Conservation (phyloP, 2,113 vertebrate species). For the Trinectes maculatus region DNA sequence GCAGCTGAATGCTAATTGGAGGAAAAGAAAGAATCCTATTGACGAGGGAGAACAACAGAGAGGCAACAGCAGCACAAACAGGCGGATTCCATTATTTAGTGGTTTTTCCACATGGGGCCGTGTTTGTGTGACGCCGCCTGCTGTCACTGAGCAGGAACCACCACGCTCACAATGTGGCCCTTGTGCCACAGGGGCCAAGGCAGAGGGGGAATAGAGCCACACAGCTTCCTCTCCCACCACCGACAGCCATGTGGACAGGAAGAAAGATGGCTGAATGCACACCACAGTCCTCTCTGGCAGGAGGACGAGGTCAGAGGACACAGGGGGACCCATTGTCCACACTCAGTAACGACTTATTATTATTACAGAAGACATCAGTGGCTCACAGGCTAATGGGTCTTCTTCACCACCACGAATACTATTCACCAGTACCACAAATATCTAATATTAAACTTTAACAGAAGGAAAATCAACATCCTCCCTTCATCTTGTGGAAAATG, state of each 20-base stretch:
- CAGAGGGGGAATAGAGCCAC: conserved; percentile 40
- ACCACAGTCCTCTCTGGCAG: conserved; percentile 48
- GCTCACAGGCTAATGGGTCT: no score
- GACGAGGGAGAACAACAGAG: conserved; percentile 77
- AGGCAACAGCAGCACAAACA: conserved; percentile 67
- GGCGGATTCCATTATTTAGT: conserved; percentile 78
- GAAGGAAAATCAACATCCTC: no score
- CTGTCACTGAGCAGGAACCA: conserved; percentile 58
- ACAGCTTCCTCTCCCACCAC: conserved; percentile 62
- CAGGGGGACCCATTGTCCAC: conserved; percentile 53
- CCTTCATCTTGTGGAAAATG: no score
- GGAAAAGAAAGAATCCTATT: conserved; percentile 77
- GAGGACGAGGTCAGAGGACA: conserved; percentile 44
- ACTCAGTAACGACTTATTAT: conserved; percentile 17
- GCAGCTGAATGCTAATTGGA: conserved; percentile 77
- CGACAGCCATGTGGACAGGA: conserved; percentile 36
- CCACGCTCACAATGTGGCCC: conserved; percentile 64
- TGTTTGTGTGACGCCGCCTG: conserved; percentile 66
- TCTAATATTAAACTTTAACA: no score
- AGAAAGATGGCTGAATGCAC: conserved; percentile 65
- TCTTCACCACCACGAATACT: no score
- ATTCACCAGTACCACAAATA: no score
- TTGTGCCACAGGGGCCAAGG: conserved; percentile 67
- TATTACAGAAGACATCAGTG: no score
- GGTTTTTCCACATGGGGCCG: conserved; percentile 61